Evolutionary conservation across 2,797 vertebrate species (phyloP), one percentile per base, ranked within the genome.

Genomic region (Sciaenops ocellatus): DNA sequence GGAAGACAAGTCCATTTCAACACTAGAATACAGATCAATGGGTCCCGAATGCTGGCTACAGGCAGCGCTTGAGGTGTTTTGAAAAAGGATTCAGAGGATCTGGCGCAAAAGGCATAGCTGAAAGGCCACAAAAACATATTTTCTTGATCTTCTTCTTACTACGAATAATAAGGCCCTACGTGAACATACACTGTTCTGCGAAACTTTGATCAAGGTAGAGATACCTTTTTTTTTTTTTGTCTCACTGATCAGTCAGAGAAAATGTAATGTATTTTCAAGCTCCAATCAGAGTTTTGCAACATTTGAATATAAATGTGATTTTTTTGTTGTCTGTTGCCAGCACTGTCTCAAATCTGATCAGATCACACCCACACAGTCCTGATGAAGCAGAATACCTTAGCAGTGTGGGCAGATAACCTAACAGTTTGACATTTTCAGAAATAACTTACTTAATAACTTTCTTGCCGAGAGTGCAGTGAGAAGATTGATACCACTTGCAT

Each of bases 1-100:
- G 73, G 18, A 57, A 85, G 78, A 88, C 82, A 22, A 82, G 76
- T 90, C 54, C 78, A 84, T 90, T 86, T 60, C 54, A 50, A 26
- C 24, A 8, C 22, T 1, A 55, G 69, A 59, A 69, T 73, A 71
- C 65, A 47, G 50, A 87, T 87, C 79, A 20, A 82, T 85, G 69
- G 67, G 48, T 67, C 26, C 16, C 3, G 5, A 38, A 47, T 5
- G 1, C n/a, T 48, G 28, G 48, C n/a, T 4, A 20, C 28, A 51
- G 48, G 54, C 51, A 66, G n/a, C 26, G 24, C 16, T 28, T n/a
- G 61, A 60, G 13, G 61, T 51, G 54, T n/a, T 64, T 52, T 38
- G 2, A 41, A 51, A 66, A 69, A 69, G 68, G 46, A 20, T 20
- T 50, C 4, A n/a, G 62, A 48, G 22, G 26, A 47, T 62, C 42